Evolutionary conservation across 2,113 vertebrate genomes (phyloP).

Genomic region (Willisornis vidua): DNA sequence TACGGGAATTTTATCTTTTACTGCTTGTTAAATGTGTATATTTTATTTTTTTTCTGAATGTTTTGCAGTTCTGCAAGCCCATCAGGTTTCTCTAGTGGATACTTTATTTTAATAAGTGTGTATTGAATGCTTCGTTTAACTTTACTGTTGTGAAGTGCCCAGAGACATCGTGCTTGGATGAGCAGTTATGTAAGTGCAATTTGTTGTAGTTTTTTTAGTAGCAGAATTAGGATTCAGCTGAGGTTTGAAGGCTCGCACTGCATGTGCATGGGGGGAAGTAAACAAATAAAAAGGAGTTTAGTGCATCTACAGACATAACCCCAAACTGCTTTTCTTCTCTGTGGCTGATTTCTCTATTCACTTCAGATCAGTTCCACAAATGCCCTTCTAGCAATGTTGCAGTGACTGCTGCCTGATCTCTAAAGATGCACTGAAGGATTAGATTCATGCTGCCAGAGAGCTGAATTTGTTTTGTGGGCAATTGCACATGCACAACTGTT

Average conservation of each 20-base stretch:
- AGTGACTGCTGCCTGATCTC: background rate
- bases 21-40: background rate
- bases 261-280: background rate
- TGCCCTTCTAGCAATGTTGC: background rate
- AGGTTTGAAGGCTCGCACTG: background rate
- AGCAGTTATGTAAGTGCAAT: conserved; percentile 59
- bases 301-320: background rate
- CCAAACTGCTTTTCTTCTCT: background rate
- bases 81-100: conserved; percentile 52
- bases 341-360: background rate
- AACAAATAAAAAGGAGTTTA: background rate
- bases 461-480: background rate
- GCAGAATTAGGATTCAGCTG: conserved; percentile 48
- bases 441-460: background rate
- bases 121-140: conserved; percentile 70
- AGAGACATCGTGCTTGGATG: conserved; percentile 62
- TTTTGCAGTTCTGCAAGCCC: conserved; percentile 15
- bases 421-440: background rate
- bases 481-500: background rate
- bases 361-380: background rate
- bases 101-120: conserved; percentile 72
- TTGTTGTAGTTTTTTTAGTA: conserved; percentile 33
- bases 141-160: conserved; percentile 61
- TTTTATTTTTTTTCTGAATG: conserved; percentile 12
- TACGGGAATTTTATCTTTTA: background rate